Evolutionary conservation across 2,797 vertebrate species (phyloP).

Genomic region (Hyperoplus lanceolatus): DNA sequence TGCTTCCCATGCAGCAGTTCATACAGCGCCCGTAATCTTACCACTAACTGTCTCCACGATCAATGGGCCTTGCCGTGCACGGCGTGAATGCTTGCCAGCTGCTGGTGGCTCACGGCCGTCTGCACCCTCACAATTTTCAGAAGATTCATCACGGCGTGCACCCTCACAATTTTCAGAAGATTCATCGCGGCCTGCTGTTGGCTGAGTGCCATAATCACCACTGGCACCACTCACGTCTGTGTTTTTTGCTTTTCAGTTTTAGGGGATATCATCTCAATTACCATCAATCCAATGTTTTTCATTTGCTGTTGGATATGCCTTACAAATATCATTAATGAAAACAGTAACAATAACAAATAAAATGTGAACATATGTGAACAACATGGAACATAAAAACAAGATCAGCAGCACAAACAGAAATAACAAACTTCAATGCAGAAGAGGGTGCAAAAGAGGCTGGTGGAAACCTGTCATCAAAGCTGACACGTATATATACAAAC

Average conservation of each 20-base stretch:
- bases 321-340: conserved; percentile 66
- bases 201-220: conserved; percentile 57
- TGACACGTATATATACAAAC: neutral
- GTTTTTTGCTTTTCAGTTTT: conserved; percentile 69
- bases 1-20: conserved; percentile 79
- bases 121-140: conserved; percentile 66
- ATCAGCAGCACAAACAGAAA: conserved; percentile 44
- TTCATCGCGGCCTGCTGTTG: conserved; percentile 41
- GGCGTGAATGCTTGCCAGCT: conserved; percentile 68
- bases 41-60: conserved; percentile 79
- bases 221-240: conserved; percentile 52
- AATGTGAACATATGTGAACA: too few relatives aligned
- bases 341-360: conserved; percentile 51
- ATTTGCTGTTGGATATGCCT: conserved; percentile 65
- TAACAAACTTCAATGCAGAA: conserved; percentile 33
- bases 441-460: conserved; percentile 5
- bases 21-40: conserved; percentile 77
- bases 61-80: conserved; percentile 71
- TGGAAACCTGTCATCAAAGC: conserved; percentile 37
- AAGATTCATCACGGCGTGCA: conserved; percentile 57
- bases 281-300: conserved; percentile 69
- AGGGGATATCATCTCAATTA: conserved; percentile 68
- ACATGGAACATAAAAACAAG: conserved; percentile 45
- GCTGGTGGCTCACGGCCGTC: conserved; percentile 60
- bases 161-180: too few relatives aligned